These are phyloP conservation scores for Gopherus evgoodei DNA, from an alignment of 2,113 vertebrate genomes.

Conservation along the genomic window DNA sequence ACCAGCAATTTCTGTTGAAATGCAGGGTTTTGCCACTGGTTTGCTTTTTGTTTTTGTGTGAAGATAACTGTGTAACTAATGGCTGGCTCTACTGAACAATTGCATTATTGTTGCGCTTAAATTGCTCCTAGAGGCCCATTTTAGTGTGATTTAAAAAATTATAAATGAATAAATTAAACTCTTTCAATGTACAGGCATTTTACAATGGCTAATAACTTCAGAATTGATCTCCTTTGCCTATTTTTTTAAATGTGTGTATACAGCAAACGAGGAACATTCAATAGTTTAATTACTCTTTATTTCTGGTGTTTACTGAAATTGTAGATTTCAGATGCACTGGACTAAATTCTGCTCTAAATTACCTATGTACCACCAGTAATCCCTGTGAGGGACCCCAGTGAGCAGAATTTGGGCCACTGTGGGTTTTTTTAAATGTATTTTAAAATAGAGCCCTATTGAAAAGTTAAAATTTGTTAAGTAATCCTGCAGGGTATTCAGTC, in stretches of 20 bases:
- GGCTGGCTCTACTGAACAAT: constrained; percentile 10
- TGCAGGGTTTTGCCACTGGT: neutral
- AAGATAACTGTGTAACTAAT: constrained; percentile 21
- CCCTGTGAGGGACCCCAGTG: neutral
- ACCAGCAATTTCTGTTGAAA: constrained; percentile 19
- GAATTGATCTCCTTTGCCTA: constrained; percentile 55
- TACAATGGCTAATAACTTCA: constrained; percentile 54
- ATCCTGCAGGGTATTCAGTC: constrained; percentile 9
- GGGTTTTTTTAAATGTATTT: neutral
- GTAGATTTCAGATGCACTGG: neutral
- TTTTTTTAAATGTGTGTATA: constrained; percentile 57
- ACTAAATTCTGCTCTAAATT: neutral
- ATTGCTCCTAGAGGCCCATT: constrained; percentile 65
- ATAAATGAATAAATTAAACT: constrained; percentile 61
- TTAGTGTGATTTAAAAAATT: constrained; percentile 59
- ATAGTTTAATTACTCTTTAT: constrained; percentile 57
- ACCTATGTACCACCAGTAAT: neutral
- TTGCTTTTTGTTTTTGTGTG: neutral
- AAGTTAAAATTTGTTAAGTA: constrained; percentile 20
- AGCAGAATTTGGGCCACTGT: neutral
- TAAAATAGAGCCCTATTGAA: constrained; percentile 31
- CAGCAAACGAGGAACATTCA: constrained; percentile 32
- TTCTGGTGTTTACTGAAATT: constrained; percentile 58
- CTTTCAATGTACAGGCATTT: constrained; percentile 65
- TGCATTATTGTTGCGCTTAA: constrained; percentile 33